Base-by-base conservation (phyloP, 2,888 invertebrate genomes). In the Tetanocera ferruginea region DNA sequence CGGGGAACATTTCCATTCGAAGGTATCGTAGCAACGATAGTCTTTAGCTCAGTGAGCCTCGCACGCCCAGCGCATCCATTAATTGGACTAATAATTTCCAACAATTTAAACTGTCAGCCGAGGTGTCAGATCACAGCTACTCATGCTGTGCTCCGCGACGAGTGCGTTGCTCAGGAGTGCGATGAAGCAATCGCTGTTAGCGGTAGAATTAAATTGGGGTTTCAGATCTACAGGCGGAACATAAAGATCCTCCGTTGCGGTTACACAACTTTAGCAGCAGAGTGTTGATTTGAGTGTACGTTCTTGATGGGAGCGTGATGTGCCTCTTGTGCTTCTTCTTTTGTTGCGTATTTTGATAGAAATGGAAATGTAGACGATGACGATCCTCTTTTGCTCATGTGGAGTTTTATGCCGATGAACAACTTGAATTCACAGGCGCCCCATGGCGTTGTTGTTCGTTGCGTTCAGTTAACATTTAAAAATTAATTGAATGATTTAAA, bases 51-150 rank as follows among this genome's bases (percentile, higher is more conserved):
- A 25, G 28, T n/a, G 69, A 51, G 84, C 85, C 81, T 19, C 64
- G 57, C 49, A n/a, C 62, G 51, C 43, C 74, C 43, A 52, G 25
- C 72, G 60, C 43, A 31, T 49, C 51, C 84, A 86, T 82, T 84
- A 83, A 83, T 83, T 86, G 83, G 87, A 86, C 85, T 87, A 88
- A 88, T 88, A 88, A 88, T 87, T 88, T 87, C 85, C 86, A 82
- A 85, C 87, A 87, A 88, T 87, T 87, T 84, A 82, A 86, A 85
- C 87, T 89, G 89, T 88, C 89, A 88, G 86, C 84, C 86, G 83
- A 88, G 88, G 89, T 89, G 89, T 89, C 88, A 88, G 87, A 89
- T 88, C 89, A 86, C 89, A 89, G 89, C 89, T 89, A 89, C 89
- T 88, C 89, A 89, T 88, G 89, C 89, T 89, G 89, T 87, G 89